Percentiles rank a stretch among this genome's conserved stretches.
Conservation (phyloP, 1,140 invertebrate species). For the Neodiprion fabricii region DNA sequence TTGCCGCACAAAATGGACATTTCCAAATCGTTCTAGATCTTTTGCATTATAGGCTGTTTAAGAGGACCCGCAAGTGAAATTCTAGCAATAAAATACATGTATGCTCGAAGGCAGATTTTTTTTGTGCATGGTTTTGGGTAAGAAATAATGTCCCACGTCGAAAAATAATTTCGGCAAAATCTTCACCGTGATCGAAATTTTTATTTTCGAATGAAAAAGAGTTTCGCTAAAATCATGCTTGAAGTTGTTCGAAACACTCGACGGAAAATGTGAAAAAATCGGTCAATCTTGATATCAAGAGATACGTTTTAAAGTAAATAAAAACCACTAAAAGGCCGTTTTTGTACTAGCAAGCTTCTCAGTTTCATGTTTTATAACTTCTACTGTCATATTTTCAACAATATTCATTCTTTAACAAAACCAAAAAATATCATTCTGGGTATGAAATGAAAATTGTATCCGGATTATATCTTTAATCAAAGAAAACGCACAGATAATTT, state of each 20-base stretch:
- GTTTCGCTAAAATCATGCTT: background rate
- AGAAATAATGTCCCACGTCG: background rate
- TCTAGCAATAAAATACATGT: too few species aligned
- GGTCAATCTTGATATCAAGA: background rate
- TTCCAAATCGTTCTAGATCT: too few species aligned
- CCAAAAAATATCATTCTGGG: too few species aligned
- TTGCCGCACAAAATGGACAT: too few species aligned
- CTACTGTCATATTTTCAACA: background rate
- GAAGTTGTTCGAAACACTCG: background rate
- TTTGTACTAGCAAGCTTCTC: background rate
- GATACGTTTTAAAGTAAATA: background rate
- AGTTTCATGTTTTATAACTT: background rate
- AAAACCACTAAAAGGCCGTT: background rate
- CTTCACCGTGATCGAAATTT: background rate
- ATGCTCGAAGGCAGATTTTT: too few species aligned
- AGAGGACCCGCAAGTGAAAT: too few species aligned
- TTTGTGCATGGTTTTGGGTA: background rate
- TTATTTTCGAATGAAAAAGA: background rate
- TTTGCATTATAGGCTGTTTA: too few species aligned
- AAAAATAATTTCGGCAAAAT: background rate
- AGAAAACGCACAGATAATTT: too few species aligned
- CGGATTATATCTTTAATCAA: too few species aligned
- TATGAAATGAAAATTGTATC: too few species aligned
- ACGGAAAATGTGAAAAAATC: background rate
- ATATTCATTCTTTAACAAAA: too few species aligned